A percentile compares a stretch with the other conserved stretches of the same genome.
phyloP scores from a whole-genome alignment of 2,797 vertebrate genomes.

The Muscicapa striata region DNA sequence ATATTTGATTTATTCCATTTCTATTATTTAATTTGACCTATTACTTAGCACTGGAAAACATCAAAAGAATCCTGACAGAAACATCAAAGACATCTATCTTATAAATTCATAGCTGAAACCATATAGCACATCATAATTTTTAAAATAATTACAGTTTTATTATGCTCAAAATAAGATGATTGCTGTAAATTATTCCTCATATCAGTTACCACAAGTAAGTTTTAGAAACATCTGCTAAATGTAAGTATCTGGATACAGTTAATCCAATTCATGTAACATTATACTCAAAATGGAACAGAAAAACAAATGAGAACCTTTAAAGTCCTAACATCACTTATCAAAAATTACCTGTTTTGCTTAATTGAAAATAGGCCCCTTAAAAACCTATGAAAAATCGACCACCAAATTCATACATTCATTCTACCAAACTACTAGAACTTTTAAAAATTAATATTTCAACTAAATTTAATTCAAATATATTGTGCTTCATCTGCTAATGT shows the following conservation, averaged over 20 bases:
- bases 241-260: constrained; percentile 1
- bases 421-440: not conserved
- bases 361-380: not conserved
- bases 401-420: not conserved
- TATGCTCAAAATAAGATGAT: constrained; percentile 47
- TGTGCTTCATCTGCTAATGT: not conserved
- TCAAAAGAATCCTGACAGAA: constrained; percentile 52
- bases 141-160: constrained; percentile 53
- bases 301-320: not conserved
- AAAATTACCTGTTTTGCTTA: not conserved
- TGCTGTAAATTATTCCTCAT: constrained; percentile 41
- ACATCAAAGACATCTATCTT: constrained; percentile 52
- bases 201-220: constrained; percentile 35
- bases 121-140: constrained; percentile 24
- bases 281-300: constrained; percentile 7
- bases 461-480: constrained; percentile 1
- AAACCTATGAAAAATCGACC: not conserved
- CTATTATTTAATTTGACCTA: constrained; percentile 56
- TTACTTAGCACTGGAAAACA: constrained; percentile 53
- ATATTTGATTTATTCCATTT: constrained; percentile 20
- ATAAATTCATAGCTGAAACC: constrained; percentile 22
- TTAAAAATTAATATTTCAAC: not conserved
- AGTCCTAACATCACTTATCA: not conserved
- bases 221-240: constrained; percentile 35
- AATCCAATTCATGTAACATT: constrained; percentile 18